Conservation (phyloP, 2,113 vertebrate genomes). For the Tragelaphus buxtoni region DNA sequence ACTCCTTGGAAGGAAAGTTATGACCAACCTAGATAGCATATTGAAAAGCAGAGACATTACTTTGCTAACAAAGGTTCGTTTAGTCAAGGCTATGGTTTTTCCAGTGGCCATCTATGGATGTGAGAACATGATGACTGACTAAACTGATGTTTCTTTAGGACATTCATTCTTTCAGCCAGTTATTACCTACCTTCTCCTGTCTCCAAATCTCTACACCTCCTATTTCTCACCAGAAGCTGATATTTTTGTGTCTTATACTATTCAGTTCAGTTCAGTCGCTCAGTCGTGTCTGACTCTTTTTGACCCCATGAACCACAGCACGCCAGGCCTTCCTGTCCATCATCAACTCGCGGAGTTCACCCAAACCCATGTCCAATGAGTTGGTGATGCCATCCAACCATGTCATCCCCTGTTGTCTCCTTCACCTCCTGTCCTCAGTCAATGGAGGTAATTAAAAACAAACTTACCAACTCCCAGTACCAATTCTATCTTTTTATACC, state of each 20-base stretch:
- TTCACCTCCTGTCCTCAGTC: neutral
- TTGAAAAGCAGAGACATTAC: too few species aligned
- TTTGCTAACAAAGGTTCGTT: too few species aligned
- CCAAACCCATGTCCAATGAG: neutral
- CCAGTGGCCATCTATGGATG: too few species aligned
- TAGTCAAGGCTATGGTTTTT: too few species aligned
- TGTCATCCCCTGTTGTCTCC: neutral
- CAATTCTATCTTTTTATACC: too few species aligned
- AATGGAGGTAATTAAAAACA: neutral
- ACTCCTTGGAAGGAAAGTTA: too few species aligned
- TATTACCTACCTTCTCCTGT: neutral
- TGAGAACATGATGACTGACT: too few species aligned
- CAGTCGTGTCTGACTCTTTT: neutral
- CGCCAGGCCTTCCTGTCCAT: neutral
- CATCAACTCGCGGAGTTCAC: rapidly evolving
- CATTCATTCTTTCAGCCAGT: neutral
- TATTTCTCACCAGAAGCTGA: neutral
- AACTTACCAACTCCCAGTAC: neutral
- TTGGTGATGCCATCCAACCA: neutral
- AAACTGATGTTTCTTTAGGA: neutral
- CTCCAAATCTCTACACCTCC: neutral
- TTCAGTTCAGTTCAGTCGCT: neutral
- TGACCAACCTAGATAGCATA: too few species aligned
- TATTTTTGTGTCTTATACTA: neutral
- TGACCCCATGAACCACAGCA: neutral